phyloP scores from a whole-genome alignment of 1,140 invertebrate species.

The Drosophila lini region DNA sequence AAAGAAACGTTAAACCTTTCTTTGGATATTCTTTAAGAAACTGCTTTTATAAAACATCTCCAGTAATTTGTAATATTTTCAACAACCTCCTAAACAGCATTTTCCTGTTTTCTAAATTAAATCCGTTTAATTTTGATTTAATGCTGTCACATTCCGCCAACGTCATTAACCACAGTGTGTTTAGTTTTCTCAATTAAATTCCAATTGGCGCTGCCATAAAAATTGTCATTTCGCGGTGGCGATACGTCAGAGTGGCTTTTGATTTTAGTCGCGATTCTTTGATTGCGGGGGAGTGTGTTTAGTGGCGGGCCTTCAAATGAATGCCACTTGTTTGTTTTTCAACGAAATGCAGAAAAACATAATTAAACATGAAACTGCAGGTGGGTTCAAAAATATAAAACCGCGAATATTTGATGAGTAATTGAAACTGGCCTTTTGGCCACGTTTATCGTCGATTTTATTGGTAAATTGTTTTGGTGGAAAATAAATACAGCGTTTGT shows the following conservation, averaged over 20 bases:
- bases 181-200: slow-evolving; percentile 68
- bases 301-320: neutral
- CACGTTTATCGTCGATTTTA: neutral
- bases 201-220: slow-evolving; percentile 61
- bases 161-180: slow-evolving; percentile 8
- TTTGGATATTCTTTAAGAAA: neutral
- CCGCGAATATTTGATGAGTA: slow-evolving; percentile 17
- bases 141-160: slow-evolving; percentile 1
- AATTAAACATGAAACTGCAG: slow-evolving; percentile 50
- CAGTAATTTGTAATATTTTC: neutral
- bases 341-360: slow-evolving; percentile 51
- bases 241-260: slow-evolving; percentile 5
- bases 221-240: slow-evolving; percentile 50
- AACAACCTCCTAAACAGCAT: neutral
- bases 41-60: neutral
- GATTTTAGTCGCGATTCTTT: neutral
- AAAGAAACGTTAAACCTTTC: no score
- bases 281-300: neutral
- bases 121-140: slow-evolving; percentile 1
- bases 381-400: slow-evolving; percentile 9
- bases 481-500: neutral
- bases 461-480: neutral
- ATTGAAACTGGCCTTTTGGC: slow-evolving; percentile 2
- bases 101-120: neutral
- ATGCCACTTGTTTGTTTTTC: slow-evolving; percentile 19